phyloP scores from a whole-genome alignment of 23 tunicate genomes.

The Trididemnum miniatum region DNA sequence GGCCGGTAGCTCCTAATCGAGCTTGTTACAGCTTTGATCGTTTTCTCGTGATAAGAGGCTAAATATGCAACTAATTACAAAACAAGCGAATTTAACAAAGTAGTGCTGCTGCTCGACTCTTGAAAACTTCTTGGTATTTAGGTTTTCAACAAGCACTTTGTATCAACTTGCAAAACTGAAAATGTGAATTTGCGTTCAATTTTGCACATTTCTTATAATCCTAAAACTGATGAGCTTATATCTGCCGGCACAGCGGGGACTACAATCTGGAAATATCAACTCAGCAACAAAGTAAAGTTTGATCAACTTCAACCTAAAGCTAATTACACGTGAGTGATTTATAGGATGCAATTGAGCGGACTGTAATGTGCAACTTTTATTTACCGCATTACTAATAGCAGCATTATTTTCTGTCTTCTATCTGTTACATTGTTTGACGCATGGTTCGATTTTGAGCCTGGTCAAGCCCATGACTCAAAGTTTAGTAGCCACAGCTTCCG shows the following conservation, averaged over 20 bases:
- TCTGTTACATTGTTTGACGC: too few relatives aligned
- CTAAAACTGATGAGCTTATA: constrained; percentile 54
- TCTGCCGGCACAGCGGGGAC: constrained; percentile 78
- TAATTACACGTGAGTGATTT: constrained; percentile 64
- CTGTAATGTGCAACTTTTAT: neutral
- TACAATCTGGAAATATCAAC: constrained; percentile 67
- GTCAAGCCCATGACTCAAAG: too few relatives aligned
- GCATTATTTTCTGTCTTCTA: too few relatives aligned
- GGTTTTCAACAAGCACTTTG: constrained; percentile 72
- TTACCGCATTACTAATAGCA: too few relatives aligned
- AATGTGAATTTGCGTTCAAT: constrained; percentile 66
- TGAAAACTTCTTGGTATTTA: neutral
- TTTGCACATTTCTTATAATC: constrained; percentile 51
- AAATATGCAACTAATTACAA: too few relatives aligned
- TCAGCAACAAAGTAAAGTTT: constrained; percentile 12
- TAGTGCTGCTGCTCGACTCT: too few relatives aligned
- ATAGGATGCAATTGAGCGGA: neutral
- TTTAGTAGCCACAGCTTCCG: too few relatives aligned
- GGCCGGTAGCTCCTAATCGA: too few relatives aligned
- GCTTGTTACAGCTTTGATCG: too few relatives aligned
- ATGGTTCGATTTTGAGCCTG: too few relatives aligned
- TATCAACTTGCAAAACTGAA: constrained; percentile 50
- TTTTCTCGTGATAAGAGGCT: too few relatives aligned
- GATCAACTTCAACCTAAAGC: constrained; percentile 66
- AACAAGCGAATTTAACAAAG: too few relatives aligned